Percentiles rank a stretch among this genome's conserved stretches.
These are phyloP conservation scores for Anoplopoma fimbria DNA, from an alignment of 2,113 vertebrate genomes.

Conservation along the genomic window DNA sequence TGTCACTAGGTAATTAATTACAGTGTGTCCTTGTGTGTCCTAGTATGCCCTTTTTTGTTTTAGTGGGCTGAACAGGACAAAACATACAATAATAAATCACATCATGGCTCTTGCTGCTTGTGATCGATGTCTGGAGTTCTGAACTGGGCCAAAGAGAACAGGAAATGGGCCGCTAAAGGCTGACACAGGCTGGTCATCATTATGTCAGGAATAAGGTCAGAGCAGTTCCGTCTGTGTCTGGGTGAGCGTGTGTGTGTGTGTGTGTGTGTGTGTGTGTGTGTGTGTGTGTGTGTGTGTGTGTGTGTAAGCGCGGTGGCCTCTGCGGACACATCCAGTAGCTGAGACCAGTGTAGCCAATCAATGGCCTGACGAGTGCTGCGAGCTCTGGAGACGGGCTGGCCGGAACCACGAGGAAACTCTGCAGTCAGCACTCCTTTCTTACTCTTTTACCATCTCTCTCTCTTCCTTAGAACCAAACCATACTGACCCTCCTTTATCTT, in stretches of 20 bases:
- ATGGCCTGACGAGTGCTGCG: slow-evolving; percentile 64
- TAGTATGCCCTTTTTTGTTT: neutral
- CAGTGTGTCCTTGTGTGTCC: neutral
- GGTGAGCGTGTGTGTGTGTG: slow-evolving; percentile 1
- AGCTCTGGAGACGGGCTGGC: slow-evolving; percentile 65
- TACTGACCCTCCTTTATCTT: slow-evolving; percentile 12
- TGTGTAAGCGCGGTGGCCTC: slow-evolving; percentile 44
- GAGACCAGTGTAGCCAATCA: slow-evolving; percentile 72
- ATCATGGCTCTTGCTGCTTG: neutral
- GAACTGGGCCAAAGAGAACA: slow-evolving; percentile 47
- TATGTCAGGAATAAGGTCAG: slow-evolving; percentile 63
- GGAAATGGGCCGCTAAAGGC: slow-evolving; percentile 24
- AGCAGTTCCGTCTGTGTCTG: slow-evolving; percentile 43
- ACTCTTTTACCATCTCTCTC: slow-evolving; percentile 13
- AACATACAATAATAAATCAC: neutral
- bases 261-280: slow-evolving; percentile 19
- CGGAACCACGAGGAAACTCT: slow-evolving; percentile 43
- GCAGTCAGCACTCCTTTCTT: slow-evolving; percentile 61
- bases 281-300: slow-evolving; percentile 19
- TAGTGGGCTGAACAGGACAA: slow-evolving; percentile 13
- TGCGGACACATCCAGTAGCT: slow-evolving; percentile 64
- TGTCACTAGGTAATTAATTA: neutral
- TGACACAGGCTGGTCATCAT: slow-evolving; percentile 60
- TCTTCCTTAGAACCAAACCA: neutral
- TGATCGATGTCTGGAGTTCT: slow-evolving; percentile 34